Evolutionary conservation across 2,797 vertebrate genomes (phyloP).

Genomic region (Oceanodroma leucorhoa): DNA sequence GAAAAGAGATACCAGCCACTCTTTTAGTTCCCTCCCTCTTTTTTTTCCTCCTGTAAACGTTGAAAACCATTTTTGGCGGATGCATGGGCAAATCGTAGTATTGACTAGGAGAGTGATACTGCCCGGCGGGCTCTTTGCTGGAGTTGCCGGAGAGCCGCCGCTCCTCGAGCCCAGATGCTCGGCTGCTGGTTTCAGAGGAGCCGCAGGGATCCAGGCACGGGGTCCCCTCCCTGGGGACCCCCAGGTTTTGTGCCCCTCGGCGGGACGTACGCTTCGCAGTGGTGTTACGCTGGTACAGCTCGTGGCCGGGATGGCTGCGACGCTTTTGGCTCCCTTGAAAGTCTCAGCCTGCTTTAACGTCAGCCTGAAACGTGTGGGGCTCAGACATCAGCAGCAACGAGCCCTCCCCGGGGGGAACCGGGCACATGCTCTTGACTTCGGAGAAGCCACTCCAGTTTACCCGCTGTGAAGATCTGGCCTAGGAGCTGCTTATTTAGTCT

Average conservation of each 20-base stretch:
- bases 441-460: background rate
- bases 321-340: background rate
- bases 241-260: background rate
- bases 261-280: fast-evolving
- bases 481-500: background rate
- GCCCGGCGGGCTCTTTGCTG: background rate
- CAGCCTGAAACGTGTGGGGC: background rate
- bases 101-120: background rate
- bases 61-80: background rate
- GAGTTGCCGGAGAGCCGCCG: background rate
- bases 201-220: background rate
- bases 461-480: background rate
- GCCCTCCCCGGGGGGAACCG: fast-evolving
- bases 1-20: conserved; percentile 5
- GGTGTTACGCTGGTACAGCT: background rate
- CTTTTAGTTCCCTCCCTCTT: background rate
- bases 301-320: fast-evolving
- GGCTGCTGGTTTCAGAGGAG: background rate
- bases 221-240: background rate
- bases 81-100: background rate
- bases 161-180: background rate
- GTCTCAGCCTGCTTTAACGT: background rate
- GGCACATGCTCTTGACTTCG: background rate
- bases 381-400: background rate
- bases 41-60: background rate